Conservation (phyloP, 2,113 vertebrate genomes). For the Pelecanus crispus region DNA sequence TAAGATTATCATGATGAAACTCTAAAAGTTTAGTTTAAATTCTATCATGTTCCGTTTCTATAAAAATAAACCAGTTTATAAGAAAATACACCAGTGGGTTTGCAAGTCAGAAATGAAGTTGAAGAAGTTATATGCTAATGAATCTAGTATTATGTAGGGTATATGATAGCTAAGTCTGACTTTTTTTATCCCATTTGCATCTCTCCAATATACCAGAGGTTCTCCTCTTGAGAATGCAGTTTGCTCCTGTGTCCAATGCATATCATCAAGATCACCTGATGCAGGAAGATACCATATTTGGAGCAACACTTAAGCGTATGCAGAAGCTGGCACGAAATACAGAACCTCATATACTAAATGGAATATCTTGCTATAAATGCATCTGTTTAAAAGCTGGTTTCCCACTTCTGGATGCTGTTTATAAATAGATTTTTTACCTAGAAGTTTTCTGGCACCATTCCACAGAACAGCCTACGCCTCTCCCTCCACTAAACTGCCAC, state of each 20-base stretch:
- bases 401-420: not conserved
- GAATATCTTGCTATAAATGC: not conserved
- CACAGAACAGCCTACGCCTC: not conserved
- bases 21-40: not conserved
- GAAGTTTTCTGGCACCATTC: not conserved
- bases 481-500: not conserved
- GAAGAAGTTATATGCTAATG: not conserved
- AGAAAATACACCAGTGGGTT: not conserved
- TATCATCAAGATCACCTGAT: not conserved
- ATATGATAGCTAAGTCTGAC: not conserved
- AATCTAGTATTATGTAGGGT: not conserved
- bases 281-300: not conserved
- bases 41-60: not conserved
- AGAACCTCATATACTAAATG: not conserved
- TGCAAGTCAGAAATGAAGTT: not conserved
- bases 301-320: not conserved
- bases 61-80: not conserved
- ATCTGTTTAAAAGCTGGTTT: not conserved
- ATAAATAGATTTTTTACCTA: not conserved
- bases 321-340: not conserved
- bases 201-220: not conserved
- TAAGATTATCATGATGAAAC: not conserved
- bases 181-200: not conserved
- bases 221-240: not conserved
- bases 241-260: not conserved